A percentile compares a stretch with the other conserved stretches of the same genome.
These are phyloP conservation scores for Sycophila sp. DNA, from an alignment of 1,140 invertebrate genomes.

Conservation along the genomic window DNA sequence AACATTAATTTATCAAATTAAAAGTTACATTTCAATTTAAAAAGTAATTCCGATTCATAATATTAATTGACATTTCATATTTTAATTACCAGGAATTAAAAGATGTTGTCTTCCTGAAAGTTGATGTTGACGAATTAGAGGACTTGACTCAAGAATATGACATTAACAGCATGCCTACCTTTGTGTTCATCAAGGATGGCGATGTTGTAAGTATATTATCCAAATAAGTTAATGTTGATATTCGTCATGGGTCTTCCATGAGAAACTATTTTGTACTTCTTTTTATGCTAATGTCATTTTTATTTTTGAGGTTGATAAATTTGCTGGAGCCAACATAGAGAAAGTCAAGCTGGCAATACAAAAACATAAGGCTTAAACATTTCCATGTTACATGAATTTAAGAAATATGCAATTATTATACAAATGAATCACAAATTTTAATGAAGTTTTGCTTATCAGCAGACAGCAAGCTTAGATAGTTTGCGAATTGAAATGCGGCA, in stretches of 20 bases:
- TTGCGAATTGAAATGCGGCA: background rate
- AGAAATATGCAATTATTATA: conserved; percentile 31
- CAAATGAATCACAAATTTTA: conserved; percentile 30
- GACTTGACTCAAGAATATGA: conserved; percentile 83
- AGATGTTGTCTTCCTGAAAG: conserved; percentile 75
- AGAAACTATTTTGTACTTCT: background rate
- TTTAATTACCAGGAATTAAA: conserved; percentile 71
- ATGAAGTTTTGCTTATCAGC: conserved; percentile 12
- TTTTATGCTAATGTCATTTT: conserved; percentile 11
- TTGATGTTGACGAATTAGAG: conserved; percentile 91
- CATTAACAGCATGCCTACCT: conserved; percentile 92
- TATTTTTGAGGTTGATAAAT: conserved; percentile 70
- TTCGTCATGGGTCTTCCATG: too few relatives aligned
- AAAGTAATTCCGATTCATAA: too few relatives aligned
- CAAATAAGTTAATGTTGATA: background rate
- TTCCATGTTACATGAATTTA: background rate
- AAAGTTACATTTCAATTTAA: background rate
- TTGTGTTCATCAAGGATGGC: conserved; percentile 86
- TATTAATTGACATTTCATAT: too few relatives aligned
- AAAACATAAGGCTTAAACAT: conserved; percentile 3
- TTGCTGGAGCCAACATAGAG: conserved; percentile 82
- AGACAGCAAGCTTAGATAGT: conserved; percentile 19
- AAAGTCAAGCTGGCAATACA: conserved; percentile 71
- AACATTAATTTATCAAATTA: background rate
- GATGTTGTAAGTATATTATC: conserved; percentile 67